Base-by-base conservation (phyloP, 2,888 invertebrate genomes). In the Caenorhabditis angaria region DNA sequence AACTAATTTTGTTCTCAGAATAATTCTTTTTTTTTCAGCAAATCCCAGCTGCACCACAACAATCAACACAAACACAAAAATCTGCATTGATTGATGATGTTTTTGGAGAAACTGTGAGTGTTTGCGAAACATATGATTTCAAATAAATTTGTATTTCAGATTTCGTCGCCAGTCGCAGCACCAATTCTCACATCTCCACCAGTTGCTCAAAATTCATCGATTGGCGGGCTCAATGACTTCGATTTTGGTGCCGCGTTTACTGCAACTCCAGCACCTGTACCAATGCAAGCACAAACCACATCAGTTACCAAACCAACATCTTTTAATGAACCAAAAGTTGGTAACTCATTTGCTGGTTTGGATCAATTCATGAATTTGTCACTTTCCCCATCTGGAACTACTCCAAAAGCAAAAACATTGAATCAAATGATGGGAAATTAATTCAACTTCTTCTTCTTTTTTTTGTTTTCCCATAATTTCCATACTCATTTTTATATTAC, bases 361-460 rank as follows among this genome's bases (percentile, higher is more conserved):
- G 72, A 72, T 28, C 54, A 67, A 4, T 72, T 72, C 51, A 72
- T 72, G 72, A 61, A 48, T 14, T 55, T 72, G 8, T 72, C 72
- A 0, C 47, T 72, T 1, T 35, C 57, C 32, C 61, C 72, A 10
- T 54, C 64, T 27, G 56, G 59, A 2, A 61, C 41, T 18, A 29
- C 67, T 12, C 67, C 64, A 27, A 72, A 72, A 35, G 67, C 72
- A n/a, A 72, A 72, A 20, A 72, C 72, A 5, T 64, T 72, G 28
- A 72, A 72, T 51, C 61, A 72, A 28, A 71, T 71, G 71, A 71
- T 59, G 41, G 60, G 66, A 4, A 60, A 60, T 0, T 57, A 47
- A 22, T 41, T 55, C 14, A 63, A 24, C 54, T 1, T 56, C 22
- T 24, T 28, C n/a, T n/a, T n/a, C 32, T 41, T 51, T 22, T 29